phyloP scores from a whole-genome alignment of 2,888 invertebrate species.

The Agrilus biguttatus region DNA sequence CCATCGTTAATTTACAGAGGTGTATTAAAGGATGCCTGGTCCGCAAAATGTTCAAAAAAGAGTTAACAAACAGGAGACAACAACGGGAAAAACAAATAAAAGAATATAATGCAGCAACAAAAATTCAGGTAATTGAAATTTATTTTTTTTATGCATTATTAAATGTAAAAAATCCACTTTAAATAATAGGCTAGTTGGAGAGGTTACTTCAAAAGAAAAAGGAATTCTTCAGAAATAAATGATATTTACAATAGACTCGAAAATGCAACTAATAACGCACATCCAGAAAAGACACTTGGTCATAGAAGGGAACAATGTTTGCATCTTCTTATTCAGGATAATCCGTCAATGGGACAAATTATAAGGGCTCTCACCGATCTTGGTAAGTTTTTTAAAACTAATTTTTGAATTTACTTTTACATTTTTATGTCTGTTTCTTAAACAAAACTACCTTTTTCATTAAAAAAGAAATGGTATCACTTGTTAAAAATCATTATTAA shows the following conservation, averaged over 20 bases:
- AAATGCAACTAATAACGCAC: constrained; percentile 18
- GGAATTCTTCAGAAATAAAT: constrained; percentile 14
- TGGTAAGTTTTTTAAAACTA: constrained; percentile 18
- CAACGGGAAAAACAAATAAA: constrained; percentile 27
- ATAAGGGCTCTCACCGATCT: constrained; percentile 28
- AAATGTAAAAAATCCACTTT: not conserved
- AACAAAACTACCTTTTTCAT: too few species aligned
- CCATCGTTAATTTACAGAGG: constrained; percentile 10
- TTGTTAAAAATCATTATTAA: too few species aligned
- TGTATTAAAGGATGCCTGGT: constrained; percentile 2
- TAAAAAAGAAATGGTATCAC: not conserved
- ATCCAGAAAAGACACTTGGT: constrained; percentile 24
- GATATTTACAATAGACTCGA: constrained; percentile 21
- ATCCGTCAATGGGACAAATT: constrained; percentile 24
- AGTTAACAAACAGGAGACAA: constrained; percentile 15
- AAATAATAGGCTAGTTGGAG: constrained; percentile 26
- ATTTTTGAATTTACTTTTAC: not conserved
- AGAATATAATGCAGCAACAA: constrained; percentile 38
- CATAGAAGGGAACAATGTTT: constrained; percentile 23
- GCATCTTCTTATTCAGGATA: constrained; percentile 18
- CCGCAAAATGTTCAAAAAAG: not conserved
- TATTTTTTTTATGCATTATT: not conserved
- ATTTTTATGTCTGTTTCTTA: too few species aligned
- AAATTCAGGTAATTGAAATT: constrained; percentile 41
- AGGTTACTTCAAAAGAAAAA: constrained; percentile 24